Conservation (phyloP, 2,797 vertebrate genomes). For the Fistularia tabacaria region DNA sequence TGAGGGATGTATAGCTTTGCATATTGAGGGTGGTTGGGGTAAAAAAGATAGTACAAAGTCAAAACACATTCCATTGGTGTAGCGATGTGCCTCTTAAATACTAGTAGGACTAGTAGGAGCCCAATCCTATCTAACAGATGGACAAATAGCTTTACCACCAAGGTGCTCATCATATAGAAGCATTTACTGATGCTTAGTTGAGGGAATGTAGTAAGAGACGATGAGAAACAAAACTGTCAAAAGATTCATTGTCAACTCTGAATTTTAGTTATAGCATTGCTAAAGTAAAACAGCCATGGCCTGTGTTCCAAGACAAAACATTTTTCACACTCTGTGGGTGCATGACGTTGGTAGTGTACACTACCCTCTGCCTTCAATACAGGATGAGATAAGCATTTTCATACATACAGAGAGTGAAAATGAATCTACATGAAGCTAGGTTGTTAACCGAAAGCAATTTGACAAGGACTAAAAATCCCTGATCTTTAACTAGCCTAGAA, state of each 20-base stretch:
- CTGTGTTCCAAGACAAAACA: constrained; percentile 36
- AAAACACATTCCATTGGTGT: constrained; percentile 1
- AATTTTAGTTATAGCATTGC: neutral
- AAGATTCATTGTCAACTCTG: neutral
- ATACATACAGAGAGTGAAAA: constrained; percentile 40
- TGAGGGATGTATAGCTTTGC: too few species aligned
- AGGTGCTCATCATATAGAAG: constrained; percentile 62
- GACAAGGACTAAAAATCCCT: constrained; percentile 8
- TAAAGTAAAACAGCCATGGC: constrained; percentile 32
- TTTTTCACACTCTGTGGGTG: constrained; percentile 37
- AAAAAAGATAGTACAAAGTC: too few species aligned
- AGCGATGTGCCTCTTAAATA: constrained; percentile 2
- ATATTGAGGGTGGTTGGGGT: too few species aligned
- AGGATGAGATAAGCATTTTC: constrained; percentile 40
- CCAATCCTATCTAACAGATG: constrained; percentile 43
- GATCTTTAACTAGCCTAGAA: constrained; percentile 6
- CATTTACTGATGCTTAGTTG: constrained; percentile 63
- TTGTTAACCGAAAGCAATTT: constrained; percentile 15
- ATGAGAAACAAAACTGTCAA: neutral
- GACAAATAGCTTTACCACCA: constrained; percentile 37
- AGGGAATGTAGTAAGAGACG: constrained; percentile 23
- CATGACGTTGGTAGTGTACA: too few species aligned
- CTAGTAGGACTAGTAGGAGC: constrained; percentile 12
- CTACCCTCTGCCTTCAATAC: too few species aligned
- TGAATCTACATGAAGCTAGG: constrained; percentile 25